phyloP scores from a whole-genome alignment of 2,113 vertebrate species.

The Columbina picui region DNA sequence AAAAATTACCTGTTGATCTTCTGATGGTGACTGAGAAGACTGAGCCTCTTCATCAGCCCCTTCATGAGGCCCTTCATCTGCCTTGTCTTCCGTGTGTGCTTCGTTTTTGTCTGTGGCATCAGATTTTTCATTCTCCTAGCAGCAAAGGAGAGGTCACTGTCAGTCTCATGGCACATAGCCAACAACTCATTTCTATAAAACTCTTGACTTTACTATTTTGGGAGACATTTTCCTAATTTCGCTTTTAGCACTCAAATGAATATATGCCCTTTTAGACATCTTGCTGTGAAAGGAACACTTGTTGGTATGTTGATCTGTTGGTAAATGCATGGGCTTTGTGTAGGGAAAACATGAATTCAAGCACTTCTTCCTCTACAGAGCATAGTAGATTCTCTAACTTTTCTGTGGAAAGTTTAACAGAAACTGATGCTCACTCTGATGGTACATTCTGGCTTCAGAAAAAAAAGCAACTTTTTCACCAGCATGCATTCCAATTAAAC shows the following conservation, averaged over 20 bases:
- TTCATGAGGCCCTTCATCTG: background rate
- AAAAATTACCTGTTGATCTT: slow-evolving; percentile 63
- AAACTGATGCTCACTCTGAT: background rate
- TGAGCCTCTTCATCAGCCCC: background rate
- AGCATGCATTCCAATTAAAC: background rate
- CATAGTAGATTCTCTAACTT: background rate
- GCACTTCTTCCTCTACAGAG: background rate
- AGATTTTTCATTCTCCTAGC: slow-evolving; percentile 69
- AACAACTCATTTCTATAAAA: background rate
- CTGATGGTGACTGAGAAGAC: slow-evolving; percentile 1
- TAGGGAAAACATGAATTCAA: background rate
- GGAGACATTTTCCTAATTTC: background rate
- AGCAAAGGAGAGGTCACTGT: background rate
- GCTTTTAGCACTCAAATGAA: background rate
- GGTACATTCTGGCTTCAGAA: background rate
- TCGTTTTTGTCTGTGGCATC: slow-evolving; percentile 4
- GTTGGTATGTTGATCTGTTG: background rate
- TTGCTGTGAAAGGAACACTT: background rate
- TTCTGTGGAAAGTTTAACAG: background rate
- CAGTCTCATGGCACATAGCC: background rate
- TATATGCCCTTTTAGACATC: background rate
- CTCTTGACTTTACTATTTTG: background rate
- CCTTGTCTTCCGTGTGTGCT: slow-evolving; percentile 1
- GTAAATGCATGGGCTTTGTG: background rate
- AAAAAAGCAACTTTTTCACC: background rate